Evolutionary conservation across 2,888 invertebrate genomes (phyloP).

Genomic region (Drosophila anomelani): DNA sequence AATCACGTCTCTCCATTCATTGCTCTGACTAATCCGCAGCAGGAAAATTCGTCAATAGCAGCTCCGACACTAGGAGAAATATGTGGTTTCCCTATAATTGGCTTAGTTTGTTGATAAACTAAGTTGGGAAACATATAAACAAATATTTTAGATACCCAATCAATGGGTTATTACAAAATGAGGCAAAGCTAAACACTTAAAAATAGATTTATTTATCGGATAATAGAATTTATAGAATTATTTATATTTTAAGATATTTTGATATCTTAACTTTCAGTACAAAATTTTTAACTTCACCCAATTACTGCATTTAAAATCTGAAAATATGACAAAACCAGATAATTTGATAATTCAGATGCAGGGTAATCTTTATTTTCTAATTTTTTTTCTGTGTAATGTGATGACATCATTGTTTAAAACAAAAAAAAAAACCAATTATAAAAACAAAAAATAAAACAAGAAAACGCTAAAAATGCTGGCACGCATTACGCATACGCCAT

Average conservation of each 20-base stretch:
- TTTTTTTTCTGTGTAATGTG: conserved; percentile 8
- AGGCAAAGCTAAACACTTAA: not conserved
- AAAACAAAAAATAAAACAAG: not conserved
- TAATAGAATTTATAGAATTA: too few relatives aligned
- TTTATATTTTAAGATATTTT: too few relatives aligned
- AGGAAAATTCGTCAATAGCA: conserved; percentile 8
- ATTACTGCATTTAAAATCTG: too few relatives aligned
- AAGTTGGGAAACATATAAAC: not conserved
- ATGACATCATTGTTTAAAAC: conserved; percentile 26
- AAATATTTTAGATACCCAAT: not conserved
- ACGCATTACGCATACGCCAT: conserved; percentile 71
- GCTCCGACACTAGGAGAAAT: not conserved
- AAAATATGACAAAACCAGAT: too few relatives aligned
- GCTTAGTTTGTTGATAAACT: not conserved
- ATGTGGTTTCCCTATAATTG: too few relatives aligned
- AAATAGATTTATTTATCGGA: too few relatives aligned
- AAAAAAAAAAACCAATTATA: not conserved
- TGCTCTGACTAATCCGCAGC: conserved; percentile 6
- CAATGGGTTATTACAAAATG: not conserved
- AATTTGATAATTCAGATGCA: not conserved
- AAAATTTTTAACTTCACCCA: too few relatives aligned
- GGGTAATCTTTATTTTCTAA: not conserved
- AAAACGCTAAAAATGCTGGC: conserved; percentile 15
- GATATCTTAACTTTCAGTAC: too few relatives aligned
- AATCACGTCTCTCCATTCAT: conserved; percentile 16